Base-by-base conservation (phyloP, 2,797 vertebrate species). In the Sebastes nivosus region DNA sequence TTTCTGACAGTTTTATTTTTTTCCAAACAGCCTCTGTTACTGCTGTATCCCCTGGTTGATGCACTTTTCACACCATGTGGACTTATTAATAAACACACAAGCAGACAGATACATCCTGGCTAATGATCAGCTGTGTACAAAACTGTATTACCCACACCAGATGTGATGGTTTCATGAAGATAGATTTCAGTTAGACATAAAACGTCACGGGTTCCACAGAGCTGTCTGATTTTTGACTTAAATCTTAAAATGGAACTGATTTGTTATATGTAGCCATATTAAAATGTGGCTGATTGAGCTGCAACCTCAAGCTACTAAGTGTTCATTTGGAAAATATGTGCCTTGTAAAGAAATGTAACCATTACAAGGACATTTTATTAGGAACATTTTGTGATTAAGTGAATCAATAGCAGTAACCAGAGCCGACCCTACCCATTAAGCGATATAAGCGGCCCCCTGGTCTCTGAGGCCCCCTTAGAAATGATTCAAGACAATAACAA, bases 11-110 rank as follows among this genome's bases (percentile, higher is more conserved):
- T 78, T 86, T 76, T 80, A 7, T 63, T 61, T 83, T 52, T 81
- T 77, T 32, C 72, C n/a, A 71, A 72, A 71, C 73, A 55, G 30
- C 50, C 14, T 79, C 75, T 69, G 59, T 80, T 71, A 57, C 72
- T 67, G 61, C 50, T 52, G 50, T n/a, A 20, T 79, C 67, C 20
- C 1, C 25, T 75, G 74, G 67, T 16, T 76, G 78, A 81, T 75
- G 72, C 52, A 75, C 75, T 66, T 79, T 81, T 77, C 76, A 78
- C 81, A 85, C 72, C 78, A 81, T 81, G 38, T 54, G 29, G 70
- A 67, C 72, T 70, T 63, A 75, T 79, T 69, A 66, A 77, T 77
- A 78, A 77, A 77, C 70, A 77, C 25, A 27, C 25, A 27, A 27
- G 25, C 25, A 27, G 25, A 27, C 59, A 27, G 16, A 54, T 42